Conservation (phyloP, 35 echinoderm and acorn worm genomes). For the Ophiothrix spiculata region DNA sequence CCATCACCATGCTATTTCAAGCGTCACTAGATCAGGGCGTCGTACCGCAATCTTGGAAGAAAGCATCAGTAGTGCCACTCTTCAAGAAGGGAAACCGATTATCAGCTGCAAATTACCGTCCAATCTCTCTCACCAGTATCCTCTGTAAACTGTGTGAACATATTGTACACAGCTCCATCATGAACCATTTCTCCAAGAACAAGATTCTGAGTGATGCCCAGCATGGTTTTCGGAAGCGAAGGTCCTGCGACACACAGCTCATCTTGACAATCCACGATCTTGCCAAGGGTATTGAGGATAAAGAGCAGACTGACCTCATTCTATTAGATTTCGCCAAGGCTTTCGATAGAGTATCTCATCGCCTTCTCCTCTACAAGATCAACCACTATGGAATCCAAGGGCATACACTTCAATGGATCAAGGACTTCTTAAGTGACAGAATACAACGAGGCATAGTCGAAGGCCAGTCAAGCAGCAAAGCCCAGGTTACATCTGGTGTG, state of each 20-base stretch:
- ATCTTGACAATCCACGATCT: neutral
- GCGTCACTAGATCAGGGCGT: neutral
- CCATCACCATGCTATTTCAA: neutral
- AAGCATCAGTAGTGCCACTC: neutral
- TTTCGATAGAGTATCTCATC: constrained; percentile 24
- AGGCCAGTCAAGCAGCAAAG: neutral
- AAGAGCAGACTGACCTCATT: constrained; percentile 2
- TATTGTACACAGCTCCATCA: neutral
- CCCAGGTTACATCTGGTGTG: neutral
- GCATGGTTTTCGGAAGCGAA: neutral
- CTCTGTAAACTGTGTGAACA: constrained; percentile 8
- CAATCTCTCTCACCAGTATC: neutral
- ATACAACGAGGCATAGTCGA: neutral
- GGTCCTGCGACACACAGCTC: no score
- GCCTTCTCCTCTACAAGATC: neutral
- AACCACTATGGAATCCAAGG: constrained; percentile 2
- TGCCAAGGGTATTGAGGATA: neutral
- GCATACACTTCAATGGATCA: neutral
- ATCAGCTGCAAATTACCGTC: neutral
- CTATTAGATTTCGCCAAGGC: no score
- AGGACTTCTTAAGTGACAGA: constrained; percentile 8
- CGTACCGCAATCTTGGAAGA: neutral
- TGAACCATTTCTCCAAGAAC: neutral
- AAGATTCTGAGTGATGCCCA: neutral
- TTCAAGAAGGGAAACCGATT: constrained; percentile 7